Evolutionary conservation across 2,797 vertebrate species (phyloP).

Genomic region (Microchirus variegatus): DNA sequence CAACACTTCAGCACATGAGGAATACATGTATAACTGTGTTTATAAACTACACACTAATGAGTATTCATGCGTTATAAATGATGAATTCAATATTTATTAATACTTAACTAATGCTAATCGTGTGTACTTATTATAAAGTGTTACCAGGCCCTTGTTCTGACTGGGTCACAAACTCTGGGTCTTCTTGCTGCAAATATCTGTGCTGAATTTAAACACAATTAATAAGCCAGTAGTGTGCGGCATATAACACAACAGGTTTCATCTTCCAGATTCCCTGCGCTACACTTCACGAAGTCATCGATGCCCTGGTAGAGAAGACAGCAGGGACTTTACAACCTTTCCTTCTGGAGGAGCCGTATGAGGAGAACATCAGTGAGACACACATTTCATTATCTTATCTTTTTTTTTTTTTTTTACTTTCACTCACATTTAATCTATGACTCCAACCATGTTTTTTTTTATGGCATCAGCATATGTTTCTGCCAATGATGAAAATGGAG

Average conservation of each 20-base stretch:
- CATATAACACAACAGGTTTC: not conserved
- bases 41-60: too few relatives aligned
- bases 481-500: constrained; percentile 87
- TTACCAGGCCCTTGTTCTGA: too few relatives aligned
- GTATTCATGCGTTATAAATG: too few relatives aligned
- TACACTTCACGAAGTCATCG: constrained; percentile 86
- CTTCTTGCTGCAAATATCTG: too few relatives aligned
- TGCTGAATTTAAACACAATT: not conserved
- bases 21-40: too few relatives aligned
- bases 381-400: not conserved
- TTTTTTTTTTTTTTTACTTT: rapidly evolving
- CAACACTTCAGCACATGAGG: too few relatives aligned
- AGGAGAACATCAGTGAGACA: constrained; percentile 86
- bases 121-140: too few relatives aligned
- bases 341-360: constrained; percentile 84
- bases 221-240: too few relatives aligned
- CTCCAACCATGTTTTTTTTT: not conserved
- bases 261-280: constrained; percentile 80
- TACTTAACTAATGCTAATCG: too few relatives aligned
- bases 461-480: constrained; percentile 82
- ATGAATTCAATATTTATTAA: too few relatives aligned
- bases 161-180: too few relatives aligned
- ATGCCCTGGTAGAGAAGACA: constrained; percentile 84
- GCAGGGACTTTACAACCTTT: constrained; percentile 85
- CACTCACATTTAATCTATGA: not conserved